Base-by-base conservation (phyloP, 1,140 invertebrate genomes). In the Dreissena polymorpha region DNA sequence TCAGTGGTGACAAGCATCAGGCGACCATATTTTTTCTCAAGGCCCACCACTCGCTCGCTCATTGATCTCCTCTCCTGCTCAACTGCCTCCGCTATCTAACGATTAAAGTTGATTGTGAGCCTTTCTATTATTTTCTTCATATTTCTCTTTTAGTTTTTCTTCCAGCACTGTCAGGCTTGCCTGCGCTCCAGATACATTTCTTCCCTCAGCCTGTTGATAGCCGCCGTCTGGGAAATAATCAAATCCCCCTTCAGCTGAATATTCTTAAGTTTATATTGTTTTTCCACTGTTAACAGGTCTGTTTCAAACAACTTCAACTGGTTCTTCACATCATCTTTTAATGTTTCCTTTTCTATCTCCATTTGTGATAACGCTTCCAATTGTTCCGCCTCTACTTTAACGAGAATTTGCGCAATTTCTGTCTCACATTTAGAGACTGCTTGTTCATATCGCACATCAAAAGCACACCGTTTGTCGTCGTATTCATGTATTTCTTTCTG, bases 311-410 rank as follows among this genome's bases (percentile, higher is more conserved):
- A 85, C 23, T 87, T 91, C 75, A 82, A 90, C 87, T 94, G 92
- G 71, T 94, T 93, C 78, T 94, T 94, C 64, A 95, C 94, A 3
- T 96, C 90, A 72, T 95, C 95, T 60, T 96, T 95, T 27, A 96
- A 95, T 87, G 96, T 95, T 39, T 94, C 94, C 86, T 96, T 96
- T 86, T 95, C 95, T 80, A 95, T 94, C 95, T 95, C 95, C 8
- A 96, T 89, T 86, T 96, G 10, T 13, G 57, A 64, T 18, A 76
- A 18, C 50, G 49, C 12, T 51, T 70, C 55, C 27, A 23, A 23
- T 14, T 76, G 75, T 76, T 70, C 67, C 76, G 69, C 65, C 73
- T 76, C 63, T 53, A 84, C 13, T n/a, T 72, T 72, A 67, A 60
- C 72, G 78, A 81, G 49, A 29, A n/a, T 23, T 12, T 39, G 18